Evolutionary conservation across 1,140 invertebrate genomes (phyloP).

Genomic region (Holotrichia oblita): DNA sequence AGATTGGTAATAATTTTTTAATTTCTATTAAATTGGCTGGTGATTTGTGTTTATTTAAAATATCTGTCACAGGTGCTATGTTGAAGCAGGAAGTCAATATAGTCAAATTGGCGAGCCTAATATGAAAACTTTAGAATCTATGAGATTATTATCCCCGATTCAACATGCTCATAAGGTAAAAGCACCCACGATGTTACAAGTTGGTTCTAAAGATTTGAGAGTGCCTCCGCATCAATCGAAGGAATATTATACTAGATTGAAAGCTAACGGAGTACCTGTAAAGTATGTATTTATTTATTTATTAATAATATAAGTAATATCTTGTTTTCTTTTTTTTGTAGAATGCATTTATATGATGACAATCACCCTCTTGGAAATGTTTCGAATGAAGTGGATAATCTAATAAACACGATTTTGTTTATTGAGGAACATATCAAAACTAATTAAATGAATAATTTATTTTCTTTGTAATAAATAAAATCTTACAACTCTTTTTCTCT

Average conservation of each 20-base stretch:
- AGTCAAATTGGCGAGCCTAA: conserved; percentile 63
- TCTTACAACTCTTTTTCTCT: too few species aligned
- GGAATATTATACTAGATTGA: conserved; percentile 73
- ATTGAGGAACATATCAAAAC: conserved; percentile 53
- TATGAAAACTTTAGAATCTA: conserved; percentile 67
- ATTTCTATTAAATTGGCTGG: too few species aligned
- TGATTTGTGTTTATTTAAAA: not conserved
- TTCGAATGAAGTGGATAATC: conserved; percentile 65
- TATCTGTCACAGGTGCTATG: conserved; percentile 62
- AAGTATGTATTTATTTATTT: conserved; percentile 47
- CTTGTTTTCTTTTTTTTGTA: conserved; percentile 50
- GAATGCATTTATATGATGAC: conserved; percentile 69
- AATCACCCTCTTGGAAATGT: conserved; percentile 67
- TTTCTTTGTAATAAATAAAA: not conserved
- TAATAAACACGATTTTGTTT: conserved; percentile 67
- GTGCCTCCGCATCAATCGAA: conserved; percentile 81
- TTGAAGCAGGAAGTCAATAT: conserved; percentile 66
- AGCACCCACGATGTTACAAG: conserved; percentile 81
- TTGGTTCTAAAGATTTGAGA: conserved; percentile 84
- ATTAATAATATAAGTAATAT: not conserved
- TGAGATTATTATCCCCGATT: conserved; percentile 75
- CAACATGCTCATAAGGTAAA: conserved; percentile 73
- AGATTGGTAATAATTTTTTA: conserved; percentile 75
- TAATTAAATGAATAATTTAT: not conserved
- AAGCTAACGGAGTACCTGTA: conserved; percentile 63